Conservation (phyloP, 2,113 vertebrate species). For the Perca flavescens region DNA sequence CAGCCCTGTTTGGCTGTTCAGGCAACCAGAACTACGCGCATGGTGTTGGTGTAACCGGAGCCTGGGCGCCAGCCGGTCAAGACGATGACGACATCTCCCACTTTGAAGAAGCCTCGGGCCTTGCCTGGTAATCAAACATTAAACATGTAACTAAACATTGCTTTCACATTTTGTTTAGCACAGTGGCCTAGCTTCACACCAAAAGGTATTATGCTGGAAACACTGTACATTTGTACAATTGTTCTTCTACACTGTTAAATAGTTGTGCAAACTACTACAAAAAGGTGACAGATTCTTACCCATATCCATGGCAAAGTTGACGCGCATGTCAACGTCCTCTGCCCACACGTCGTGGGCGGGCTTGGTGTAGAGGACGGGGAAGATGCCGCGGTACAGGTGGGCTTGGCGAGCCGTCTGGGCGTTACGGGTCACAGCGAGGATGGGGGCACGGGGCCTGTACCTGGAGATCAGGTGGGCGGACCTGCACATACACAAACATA, state of each 20-base stretch:
- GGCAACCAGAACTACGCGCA: slow-evolving; percentile 95
- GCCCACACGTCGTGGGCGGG: slow-evolving; percentile 90
- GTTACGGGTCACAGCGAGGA: slow-evolving; percentile 94
- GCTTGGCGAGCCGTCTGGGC: slow-evolving; percentile 95
- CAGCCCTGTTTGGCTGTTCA: slow-evolving; percentile 68
- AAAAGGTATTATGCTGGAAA: not conserved
- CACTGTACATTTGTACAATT: not conserved
- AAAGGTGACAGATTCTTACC: slow-evolving; percentile 78
- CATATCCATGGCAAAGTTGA: slow-evolving; percentile 95
- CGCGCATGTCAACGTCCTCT: slow-evolving; percentile 94
- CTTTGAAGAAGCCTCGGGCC: slow-evolving; percentile 96
- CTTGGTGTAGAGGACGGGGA: slow-evolving; percentile 93
- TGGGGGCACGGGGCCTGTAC: slow-evolving; percentile 95
- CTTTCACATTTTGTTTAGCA: not conserved
- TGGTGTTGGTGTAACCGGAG: slow-evolving; percentile 98
- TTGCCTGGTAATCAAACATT: slow-evolving; percentile 85
- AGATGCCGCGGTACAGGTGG: slow-evolving; percentile 96
- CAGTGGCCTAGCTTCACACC: not conserved
- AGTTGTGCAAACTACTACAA: not conserved
- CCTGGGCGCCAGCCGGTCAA: slow-evolving; percentile 97
- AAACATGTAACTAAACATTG: not conserved
- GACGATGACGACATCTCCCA: slow-evolving; percentile 91
- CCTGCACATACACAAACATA: slow-evolving; percentile 74
- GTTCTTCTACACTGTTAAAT: not conserved
- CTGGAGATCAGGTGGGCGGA: slow-evolving; percentile 96